Percentiles rank a stretch among this genome's conserved stretches.
Evolutionary conservation across 2,113 vertebrate species (phyloP).

Genomic region (Ceyx margarethae): DNA sequence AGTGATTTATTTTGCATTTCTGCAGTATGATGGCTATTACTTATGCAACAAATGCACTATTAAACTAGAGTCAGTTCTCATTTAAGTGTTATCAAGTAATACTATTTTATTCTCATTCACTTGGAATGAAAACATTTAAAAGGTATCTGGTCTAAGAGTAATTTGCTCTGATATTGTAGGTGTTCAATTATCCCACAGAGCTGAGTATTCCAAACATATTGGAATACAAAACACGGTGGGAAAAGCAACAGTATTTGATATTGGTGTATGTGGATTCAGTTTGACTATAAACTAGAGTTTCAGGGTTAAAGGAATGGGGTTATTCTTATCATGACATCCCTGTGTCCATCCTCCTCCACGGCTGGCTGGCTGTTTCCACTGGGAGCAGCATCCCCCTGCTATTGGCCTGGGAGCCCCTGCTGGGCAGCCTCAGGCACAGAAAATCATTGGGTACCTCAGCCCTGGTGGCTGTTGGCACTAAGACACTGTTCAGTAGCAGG

Average conservation of each 20-base stretch:
- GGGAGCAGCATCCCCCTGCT: neutral
- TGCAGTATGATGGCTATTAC: neutral
- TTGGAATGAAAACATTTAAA: neutral
- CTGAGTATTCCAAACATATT: neutral
- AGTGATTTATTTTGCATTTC: neutral
- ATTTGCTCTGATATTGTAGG: neutral
- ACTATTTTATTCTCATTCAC: neutral
- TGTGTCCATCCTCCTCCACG: accelerated
- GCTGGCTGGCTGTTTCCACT: neutral
- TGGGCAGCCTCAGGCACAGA: neutral
- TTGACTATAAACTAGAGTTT: neutral
- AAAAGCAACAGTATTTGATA: neutral
- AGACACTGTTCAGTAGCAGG: neutral
- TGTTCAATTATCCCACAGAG: neutral
- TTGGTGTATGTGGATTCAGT: neutral
- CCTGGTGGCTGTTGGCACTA: neutral
- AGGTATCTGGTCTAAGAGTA: neutral
- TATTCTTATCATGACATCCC: neutral
- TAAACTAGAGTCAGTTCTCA: neutral
- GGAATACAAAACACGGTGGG: neutral
- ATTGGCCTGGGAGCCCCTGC: neutral
- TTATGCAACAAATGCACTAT: neutral
- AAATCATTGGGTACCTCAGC: neutral
- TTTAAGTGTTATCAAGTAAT: neutral
- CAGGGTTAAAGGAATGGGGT: neutral